Evolutionary conservation across 2,113 vertebrate genomes (phyloP).

Genomic region (Chunga burmeisteri): DNA sequence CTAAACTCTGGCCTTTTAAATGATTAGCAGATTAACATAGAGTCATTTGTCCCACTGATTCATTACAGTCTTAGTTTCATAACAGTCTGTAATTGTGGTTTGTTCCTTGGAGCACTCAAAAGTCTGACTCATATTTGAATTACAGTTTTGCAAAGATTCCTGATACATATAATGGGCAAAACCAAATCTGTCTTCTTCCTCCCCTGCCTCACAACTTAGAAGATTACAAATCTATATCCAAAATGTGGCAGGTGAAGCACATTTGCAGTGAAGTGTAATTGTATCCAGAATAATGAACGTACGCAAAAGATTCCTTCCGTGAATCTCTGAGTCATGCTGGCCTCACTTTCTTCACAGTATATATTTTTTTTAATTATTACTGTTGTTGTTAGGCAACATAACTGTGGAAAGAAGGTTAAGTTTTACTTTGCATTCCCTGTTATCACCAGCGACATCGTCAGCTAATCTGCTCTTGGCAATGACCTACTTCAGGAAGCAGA

Average conservation of each 20-base stretch:
- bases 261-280: slow-evolving; percentile 24
- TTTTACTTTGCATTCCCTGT: background rate
- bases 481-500: background rate
- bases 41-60: background rate
- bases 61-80: background rate
- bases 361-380: background rate
- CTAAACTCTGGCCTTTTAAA: background rate
- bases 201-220: background rate
- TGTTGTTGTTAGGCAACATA: background rate
- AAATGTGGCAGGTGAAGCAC: slow-evolving; percentile 2
- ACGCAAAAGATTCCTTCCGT: background rate
- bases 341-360: background rate
- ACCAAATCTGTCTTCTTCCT: background rate
- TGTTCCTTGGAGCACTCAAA: background rate
- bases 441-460: background rate
- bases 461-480: background rate
- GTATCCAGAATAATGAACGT: background rate
- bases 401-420: background rate
- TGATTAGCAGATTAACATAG: background rate
- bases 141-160: background rate
- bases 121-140: slow-evolving; percentile 24
- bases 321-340: background rate
- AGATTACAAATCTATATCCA: background rate
- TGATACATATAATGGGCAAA: background rate
- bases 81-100: background rate